Conservation (phyloP, 2,797 vertebrate species). For the Tympanoctomys barrerae region DNA sequence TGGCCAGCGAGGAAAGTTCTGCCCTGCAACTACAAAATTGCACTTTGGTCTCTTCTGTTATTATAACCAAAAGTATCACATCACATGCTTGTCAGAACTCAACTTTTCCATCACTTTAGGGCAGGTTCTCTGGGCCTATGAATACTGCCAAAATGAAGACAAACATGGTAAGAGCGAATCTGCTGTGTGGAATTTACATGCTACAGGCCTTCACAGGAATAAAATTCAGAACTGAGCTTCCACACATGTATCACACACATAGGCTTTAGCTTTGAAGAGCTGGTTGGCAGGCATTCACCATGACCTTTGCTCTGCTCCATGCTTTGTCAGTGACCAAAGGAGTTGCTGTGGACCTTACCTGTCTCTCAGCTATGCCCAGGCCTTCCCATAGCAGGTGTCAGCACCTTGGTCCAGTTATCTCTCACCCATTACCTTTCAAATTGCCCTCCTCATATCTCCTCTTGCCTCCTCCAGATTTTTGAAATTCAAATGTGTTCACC, state of each 20-base stretch:
- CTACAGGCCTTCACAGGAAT: neutral
- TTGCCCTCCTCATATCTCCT: accelerated
- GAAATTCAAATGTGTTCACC: neutral
- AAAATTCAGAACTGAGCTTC: neutral
- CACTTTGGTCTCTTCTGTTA: neutral
- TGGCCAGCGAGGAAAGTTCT: neutral
- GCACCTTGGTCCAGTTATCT: accelerated
- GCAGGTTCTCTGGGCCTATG: neutral
- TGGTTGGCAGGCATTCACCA: too few species aligned
- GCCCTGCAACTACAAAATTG: too few species aligned
- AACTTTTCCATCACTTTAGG: neutral
- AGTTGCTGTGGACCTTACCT: accelerated
- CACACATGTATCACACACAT: neutral
- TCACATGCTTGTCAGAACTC: neutral
- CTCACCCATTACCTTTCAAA: neutral
- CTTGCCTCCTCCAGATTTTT: neutral
- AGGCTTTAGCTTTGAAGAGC: neutral
- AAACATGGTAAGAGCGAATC: neutral
- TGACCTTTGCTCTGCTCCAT: neutral
- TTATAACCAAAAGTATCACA: neutral
- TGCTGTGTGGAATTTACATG: neutral
- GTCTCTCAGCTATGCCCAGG: neutral
- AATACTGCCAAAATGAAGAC: neutral
- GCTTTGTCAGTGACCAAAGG: neutral
- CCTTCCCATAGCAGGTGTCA: neutral